phyloP scores from a whole-genome alignment of 2,888 invertebrate genomes.

The Diaprepes abbreviatus region DNA sequence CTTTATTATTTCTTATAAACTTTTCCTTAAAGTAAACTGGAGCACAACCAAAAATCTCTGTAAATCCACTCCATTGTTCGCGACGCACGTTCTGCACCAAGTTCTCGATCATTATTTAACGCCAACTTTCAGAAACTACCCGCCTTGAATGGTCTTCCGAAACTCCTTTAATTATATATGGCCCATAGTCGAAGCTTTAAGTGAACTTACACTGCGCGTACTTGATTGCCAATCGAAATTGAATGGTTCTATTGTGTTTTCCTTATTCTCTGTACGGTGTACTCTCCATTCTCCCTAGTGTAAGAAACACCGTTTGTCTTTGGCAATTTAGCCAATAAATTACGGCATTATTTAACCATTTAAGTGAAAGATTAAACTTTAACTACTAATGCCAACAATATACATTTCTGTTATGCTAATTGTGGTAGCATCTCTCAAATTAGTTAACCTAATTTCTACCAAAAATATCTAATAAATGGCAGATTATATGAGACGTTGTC shows the following conservation, averaged over 20 bases:
- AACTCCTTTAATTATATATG: conserved; percentile 33
- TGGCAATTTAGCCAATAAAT: conserved; percentile 1
- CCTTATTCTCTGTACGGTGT: neutral
- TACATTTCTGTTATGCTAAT: too few species aligned
- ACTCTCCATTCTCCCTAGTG: conserved; percentile 3
- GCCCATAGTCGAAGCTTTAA: conserved; percentile 20
- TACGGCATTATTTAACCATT: neutral
- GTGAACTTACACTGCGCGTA: conserved; percentile 25
- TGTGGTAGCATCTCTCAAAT: too few species aligned
- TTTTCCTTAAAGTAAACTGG: conserved; percentile 7
- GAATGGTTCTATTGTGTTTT: conserved; percentile 23
- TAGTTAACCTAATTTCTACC: too few species aligned
- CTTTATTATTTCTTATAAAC: too few species aligned
- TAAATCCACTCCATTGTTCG: conserved; percentile 21
- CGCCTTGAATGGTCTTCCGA: conserved; percentile 30
- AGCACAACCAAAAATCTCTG: neutral
- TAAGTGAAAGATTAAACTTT: too few species aligned
- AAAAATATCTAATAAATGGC: too few species aligned
- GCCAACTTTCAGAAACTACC: conserved; percentile 21
- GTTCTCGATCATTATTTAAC: conserved; percentile 23
- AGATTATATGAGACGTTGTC: too few species aligned
- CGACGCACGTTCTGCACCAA: conserved; percentile 21
- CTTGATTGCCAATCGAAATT: conserved; percentile 28
- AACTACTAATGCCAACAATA: too few species aligned
- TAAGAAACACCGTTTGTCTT: conserved; percentile 12